These are phyloP conservation scores for Phyllotis vaccarum DNA, from an alignment of 2,797 vertebrate species.

Conservation along the genomic window DNA sequence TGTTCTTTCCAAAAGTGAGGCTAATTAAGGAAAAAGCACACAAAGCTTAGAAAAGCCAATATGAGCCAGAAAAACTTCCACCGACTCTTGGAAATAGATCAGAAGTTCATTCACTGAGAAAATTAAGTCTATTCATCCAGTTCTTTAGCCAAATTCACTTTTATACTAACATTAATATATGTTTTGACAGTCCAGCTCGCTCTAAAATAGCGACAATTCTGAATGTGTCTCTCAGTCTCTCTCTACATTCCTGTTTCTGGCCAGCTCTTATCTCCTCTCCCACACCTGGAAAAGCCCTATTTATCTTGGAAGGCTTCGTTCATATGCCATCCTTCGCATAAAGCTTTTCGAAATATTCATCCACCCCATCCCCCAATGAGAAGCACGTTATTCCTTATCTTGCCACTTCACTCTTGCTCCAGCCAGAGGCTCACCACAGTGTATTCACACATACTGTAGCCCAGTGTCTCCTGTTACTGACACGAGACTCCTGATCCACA, in stretches of 20 bases:
- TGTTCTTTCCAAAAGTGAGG: neutral
- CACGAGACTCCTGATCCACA: neutral
- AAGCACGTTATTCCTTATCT: slow-evolving; percentile 11
- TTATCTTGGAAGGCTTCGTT: neutral
- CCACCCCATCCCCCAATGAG: neutral
- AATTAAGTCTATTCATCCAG: slow-evolving; percentile 15
- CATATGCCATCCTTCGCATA: neutral
- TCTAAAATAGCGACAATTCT: neutral
- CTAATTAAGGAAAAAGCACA: neutral
- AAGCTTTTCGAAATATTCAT: slow-evolving; percentile 50
- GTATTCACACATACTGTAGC: neutral
- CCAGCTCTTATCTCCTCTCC: slow-evolving; percentile 37
- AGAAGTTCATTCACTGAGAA: slow-evolving; percentile 51
- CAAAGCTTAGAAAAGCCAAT: neutral
- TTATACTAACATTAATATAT: neutral
- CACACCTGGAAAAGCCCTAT: slow-evolving; percentile 61
- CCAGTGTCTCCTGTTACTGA: neutral
- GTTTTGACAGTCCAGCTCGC: neutral
- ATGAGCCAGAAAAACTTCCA: slow-evolving; percentile 24
- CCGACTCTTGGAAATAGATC: neutral
- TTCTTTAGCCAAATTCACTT: neutral
- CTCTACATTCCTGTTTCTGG: neutral
- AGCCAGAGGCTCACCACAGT: neutral
- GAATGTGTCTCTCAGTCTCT: neutral
- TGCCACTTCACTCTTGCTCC: neutral